Conservation (phyloP, 2,888 invertebrate species). For the Parelbella ahira region DNA sequence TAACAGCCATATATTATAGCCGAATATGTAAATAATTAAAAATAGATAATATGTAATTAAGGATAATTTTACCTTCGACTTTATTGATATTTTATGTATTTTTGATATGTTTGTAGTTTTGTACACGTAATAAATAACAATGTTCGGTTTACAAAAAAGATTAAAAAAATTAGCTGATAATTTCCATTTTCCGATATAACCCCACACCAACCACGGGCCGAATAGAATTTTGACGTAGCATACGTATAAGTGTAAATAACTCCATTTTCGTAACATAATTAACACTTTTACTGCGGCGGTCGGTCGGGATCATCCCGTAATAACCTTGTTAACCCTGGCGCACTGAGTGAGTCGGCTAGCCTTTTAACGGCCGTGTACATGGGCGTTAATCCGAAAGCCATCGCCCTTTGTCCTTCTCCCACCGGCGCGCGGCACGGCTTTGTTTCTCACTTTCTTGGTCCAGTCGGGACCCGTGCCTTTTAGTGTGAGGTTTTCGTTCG, state of each 20-base stretch:
- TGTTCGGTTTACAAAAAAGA: too few relatives aligned
- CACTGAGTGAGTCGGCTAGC: conserved; percentile 71
- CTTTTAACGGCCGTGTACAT: conserved; percentile 78
- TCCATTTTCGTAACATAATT: conserved; percentile 72
- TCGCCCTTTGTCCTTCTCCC: conserved; percentile 70
- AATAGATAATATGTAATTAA: too few relatives aligned
- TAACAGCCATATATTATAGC: too few relatives aligned
- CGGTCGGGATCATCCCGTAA: conserved; percentile 77
- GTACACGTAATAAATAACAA: too few relatives aligned
- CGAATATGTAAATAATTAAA: too few relatives aligned
- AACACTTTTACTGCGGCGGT: conserved; percentile 78
- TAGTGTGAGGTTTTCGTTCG: conserved; percentile 80
- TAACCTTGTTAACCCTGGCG: conserved; percentile 80
- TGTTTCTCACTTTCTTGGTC: conserved; percentile 67
- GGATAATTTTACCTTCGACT: too few relatives aligned
- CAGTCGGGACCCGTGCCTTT: conserved; percentile 73
- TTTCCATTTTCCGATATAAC: conserved; percentile 12
- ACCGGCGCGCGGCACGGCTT: conserved; percentile 44
- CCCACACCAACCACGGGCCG: conserved; percentile 11
- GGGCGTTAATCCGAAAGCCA: conserved; percentile 79
- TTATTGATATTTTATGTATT: too few relatives aligned
- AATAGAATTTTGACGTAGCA: conserved; percentile 16
- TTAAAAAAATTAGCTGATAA: too few relatives aligned
- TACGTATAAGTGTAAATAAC: conserved; percentile 42
- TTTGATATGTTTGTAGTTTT: too few relatives aligned